These are phyloP conservation scores for Paguma larvata DNA, from an alignment of 2,797 vertebrate genomes.

Conservation along the genomic window DNA sequence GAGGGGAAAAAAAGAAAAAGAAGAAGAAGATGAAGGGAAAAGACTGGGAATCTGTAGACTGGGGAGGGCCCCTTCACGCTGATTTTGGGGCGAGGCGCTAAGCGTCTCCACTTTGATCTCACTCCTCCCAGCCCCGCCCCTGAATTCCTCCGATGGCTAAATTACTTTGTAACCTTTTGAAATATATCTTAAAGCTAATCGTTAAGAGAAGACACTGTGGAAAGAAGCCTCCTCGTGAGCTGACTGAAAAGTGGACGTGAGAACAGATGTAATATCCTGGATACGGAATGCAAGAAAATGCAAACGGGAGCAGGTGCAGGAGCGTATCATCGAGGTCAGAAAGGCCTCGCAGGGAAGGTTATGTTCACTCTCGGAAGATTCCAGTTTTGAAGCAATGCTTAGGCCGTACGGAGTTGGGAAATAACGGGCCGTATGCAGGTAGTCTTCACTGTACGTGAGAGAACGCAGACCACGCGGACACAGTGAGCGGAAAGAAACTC, in stretches of 20 bases:
- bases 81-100: neutral
- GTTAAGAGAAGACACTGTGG: neutral
- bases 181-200: constrained; percentile 57
- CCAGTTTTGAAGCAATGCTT: neutral
- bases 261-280: neutral
- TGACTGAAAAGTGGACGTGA: neutral
- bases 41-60: neutral
- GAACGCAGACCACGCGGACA: fast-evolving
- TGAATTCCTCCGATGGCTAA: constrained; percentile 36
- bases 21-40: neutral
- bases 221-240: neutral
- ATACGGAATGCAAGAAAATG: neutral
- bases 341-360: neutral
- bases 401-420: neutral
- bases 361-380: neutral
- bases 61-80: neutral
- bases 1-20: neutral
- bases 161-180: constrained; percentile 44
- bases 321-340: neutral
- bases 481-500: fast-evolving
- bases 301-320: neutral
- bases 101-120: neutral
- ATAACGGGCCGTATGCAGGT: neutral
- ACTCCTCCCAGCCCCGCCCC: neutral
- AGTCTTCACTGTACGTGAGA: neutral